These are phyloP conservation scores for Pseudomugil tenellus DNA, from an alignment of 2,797 vertebrate species.

Conservation along the genomic window DNA sequence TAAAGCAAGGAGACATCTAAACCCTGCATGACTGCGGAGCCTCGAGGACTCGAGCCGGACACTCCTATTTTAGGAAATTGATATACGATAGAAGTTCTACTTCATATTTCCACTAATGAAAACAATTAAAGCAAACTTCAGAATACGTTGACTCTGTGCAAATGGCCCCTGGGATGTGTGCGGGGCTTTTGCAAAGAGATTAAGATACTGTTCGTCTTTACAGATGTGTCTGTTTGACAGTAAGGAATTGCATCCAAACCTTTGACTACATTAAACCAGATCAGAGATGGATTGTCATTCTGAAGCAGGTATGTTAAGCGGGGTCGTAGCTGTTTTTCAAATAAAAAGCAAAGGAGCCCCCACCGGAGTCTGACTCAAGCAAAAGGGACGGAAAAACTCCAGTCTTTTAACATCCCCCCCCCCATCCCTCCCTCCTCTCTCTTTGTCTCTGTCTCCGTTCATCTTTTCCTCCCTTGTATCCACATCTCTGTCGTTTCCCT, in stretches of 20 bases:
- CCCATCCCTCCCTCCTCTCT: conserved; percentile 40
- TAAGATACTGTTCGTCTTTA: conserved; percentile 88
- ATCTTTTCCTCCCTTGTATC: conserved; percentile 62
- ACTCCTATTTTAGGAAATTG: conserved; percentile 40
- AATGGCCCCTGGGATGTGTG: conserved; percentile 89
- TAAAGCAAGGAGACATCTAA: no score
- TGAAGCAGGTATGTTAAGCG: conserved; percentile 99
- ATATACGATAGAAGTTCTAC: conserved; percentile 67
- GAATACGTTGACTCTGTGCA: conserved; percentile 89
- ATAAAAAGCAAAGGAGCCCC: conserved; percentile 90
- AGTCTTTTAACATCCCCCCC: conserved; percentile 84
- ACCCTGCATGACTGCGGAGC: no score
- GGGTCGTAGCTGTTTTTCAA: conserved; percentile 93
- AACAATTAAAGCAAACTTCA: conserved; percentile 93
- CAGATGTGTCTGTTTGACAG: conserved; percentile 93
- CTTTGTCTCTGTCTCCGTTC: conserved; percentile 48
- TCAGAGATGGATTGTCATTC: conserved; percentile 94
- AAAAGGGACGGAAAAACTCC: conserved; percentile 84
- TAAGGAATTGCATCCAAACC: conserved; percentile 88
- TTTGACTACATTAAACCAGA: conserved; percentile 87
- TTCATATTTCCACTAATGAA: conserved; percentile 84
- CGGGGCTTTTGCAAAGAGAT: conserved; percentile 90
- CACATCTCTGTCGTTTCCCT: conserved; percentile 78
- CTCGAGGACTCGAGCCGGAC: no score
- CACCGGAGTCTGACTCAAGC: conserved; percentile 90